These are phyloP conservation scores for Forbesichthys agassizii DNA, from an alignment of 2,113 vertebrate genomes.

Conservation along the genomic window DNA sequence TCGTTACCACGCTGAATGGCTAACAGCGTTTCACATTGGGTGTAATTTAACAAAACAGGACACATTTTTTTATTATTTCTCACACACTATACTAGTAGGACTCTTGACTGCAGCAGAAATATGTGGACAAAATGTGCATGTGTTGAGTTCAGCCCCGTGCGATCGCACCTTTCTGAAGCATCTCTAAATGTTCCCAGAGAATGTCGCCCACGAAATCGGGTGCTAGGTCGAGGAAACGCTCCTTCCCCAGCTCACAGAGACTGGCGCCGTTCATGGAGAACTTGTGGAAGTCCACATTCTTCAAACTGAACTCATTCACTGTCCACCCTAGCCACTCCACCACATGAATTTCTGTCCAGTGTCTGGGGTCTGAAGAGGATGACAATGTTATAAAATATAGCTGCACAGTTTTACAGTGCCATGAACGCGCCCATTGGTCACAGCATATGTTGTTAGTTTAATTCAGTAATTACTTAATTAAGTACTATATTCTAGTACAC, in stretches of 20 bases:
- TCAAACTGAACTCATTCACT: conserved; percentile 96
- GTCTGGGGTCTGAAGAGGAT: conserved; percentile 85
- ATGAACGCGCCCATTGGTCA: background rate
- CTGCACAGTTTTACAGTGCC: no score
- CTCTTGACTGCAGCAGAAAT: background rate
- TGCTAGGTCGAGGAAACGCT: conserved; percentile 94
- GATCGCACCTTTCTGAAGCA: conserved; percentile 93
- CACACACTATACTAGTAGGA: background rate
- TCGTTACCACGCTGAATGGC: conserved; percentile 53
- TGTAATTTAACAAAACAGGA: background rate
- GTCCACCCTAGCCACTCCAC: conserved; percentile 97
- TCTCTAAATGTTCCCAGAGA: conserved; percentile 98
- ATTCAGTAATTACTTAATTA: no score
- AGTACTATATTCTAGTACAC: background rate
- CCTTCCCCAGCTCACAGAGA: conserved; percentile 94
- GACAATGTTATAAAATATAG: background rate
- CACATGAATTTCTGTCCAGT: conserved; percentile 95
- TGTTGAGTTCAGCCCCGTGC: no score
- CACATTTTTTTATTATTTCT: background rate
- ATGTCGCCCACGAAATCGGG: conserved; percentile 99
- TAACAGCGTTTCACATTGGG: conserved; percentile 23
- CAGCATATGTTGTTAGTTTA: no score
- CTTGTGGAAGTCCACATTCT: conserved; percentile 95
- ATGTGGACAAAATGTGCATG: background rate
- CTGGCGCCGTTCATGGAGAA: conserved; percentile 92